Base-by-base conservation (phyloP, 2,113 vertebrate species). In the Eclectus roratus region DNA sequence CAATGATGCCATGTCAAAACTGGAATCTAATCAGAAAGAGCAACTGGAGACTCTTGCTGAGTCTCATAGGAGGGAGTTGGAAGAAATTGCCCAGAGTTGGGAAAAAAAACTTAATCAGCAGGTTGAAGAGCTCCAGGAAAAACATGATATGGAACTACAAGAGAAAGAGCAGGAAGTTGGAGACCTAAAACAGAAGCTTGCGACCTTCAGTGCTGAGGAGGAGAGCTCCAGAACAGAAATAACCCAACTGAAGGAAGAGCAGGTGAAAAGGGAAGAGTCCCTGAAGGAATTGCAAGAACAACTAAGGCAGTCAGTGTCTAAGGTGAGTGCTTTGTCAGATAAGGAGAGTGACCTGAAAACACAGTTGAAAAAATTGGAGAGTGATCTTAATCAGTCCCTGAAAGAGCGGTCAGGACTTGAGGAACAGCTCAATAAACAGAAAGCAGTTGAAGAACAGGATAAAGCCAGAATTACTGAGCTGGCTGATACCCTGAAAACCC, bases 21-120 rank as follows among this genome's bases (percentile, higher is more conserved):
- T 99, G 87, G 98, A 99, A 94, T 97, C 77, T 56, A 98, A 98
- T 96, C 99, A 99, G 71, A 99, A 98, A 29, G 98, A 98, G 63
- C 98, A 99, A 84, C 93, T 99, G 33, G 98, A 98, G 80, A 98
- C 97, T 91, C 96, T 99, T 11, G 94, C 82, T 17, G 94, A 97
- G 13, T 83, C 64, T 47, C 98, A 99, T 24, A 98, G 92, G 56
- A 97, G 69, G 35, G 98, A 99, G 64, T 82, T 98, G 63, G 97
- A 97, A 89, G 97, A 98, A 52, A 68, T 98, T 74, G 76, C 83
- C 44, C 96, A 43, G 78, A 80, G 23, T 1, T 99, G 98, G 98
- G 98, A 99, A 82, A 98, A 97, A 90, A 99, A 97, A 86, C 96
- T 99, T 29, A 91, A 61, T 85, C 98, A 98, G 78, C 98, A 98